Percentiles rank a stretch among this genome's conserved stretches.
Conservation (phyloP, 2,113 vertebrate genomes). For the Cryptomyrus ogoouensis region DNA sequence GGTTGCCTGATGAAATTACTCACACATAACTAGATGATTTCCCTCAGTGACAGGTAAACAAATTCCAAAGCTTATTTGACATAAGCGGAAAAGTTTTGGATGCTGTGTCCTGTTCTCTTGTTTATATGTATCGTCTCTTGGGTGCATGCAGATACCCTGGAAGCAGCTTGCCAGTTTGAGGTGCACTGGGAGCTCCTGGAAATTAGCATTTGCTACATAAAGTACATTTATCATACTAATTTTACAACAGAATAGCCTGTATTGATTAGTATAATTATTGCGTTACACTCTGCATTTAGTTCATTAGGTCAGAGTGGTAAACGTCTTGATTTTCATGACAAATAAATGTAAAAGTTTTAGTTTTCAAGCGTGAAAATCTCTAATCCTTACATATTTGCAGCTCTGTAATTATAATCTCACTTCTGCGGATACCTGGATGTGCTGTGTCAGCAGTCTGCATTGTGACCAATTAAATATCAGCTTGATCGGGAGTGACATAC, state of each 20-base stretch:
- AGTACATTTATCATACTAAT: constrained; percentile 1
- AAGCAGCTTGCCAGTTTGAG: not conserved
- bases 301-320: not conserved
- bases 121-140: not conserved
- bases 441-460: not conserved
- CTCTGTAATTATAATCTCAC: not conserved
- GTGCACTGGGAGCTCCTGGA: not conserved
- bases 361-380: not conserved
- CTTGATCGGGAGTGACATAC: not conserved
- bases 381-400: not conserved
- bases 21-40: not conserved
- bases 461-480: not conserved
- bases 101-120: not conserved
- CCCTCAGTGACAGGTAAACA: not conserved
- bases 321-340: not conserved
- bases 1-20: not conserved
- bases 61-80: not conserved
- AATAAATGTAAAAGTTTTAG: not conserved
- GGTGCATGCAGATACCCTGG: not conserved
- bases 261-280: not conserved
- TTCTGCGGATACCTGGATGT: not conserved
- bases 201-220: not conserved
- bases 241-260: not conserved
- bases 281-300: no score
- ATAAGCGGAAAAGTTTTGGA: not conserved